phyloP scores from a whole-genome alignment of 2,888 invertebrate genomes.

The Cheilosia impressa region DNA sequence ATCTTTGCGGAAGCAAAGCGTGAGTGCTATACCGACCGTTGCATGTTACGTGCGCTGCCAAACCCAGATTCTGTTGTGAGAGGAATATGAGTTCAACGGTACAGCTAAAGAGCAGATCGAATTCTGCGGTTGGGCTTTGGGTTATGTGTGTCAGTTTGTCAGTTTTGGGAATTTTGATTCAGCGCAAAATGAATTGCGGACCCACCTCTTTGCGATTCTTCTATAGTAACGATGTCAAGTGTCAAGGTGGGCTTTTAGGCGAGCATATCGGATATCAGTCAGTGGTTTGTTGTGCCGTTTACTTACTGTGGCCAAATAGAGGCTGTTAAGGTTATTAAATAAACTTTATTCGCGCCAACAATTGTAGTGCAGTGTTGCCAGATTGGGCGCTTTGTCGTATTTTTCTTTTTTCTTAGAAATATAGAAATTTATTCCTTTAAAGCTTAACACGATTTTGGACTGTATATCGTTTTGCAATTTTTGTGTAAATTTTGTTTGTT shows the following conservation, averaged over 20 bases:
- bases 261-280: slow-evolving; percentile 16
- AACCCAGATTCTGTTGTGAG: slow-evolving; percentile 40
- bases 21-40: slow-evolving; percentile 6
- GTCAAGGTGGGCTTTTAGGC: slow-evolving; percentile 52
- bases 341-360: too few species aligned
- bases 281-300: too few species aligned
- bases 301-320: too few species aligned
- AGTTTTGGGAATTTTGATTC: slow-evolving; percentile 46
- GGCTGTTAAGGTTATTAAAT: too few species aligned
- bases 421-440: too few species aligned
- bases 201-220: slow-evolving; percentile 56
- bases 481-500: too few species aligned
- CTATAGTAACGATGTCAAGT: slow-evolving; percentile 65
- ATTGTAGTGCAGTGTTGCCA: too few species aligned
- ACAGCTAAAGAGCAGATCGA: slow-evolving; percentile 49
- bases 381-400: too few species aligned
- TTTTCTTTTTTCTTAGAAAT: too few species aligned
- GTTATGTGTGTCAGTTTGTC: slow-evolving; percentile 26
- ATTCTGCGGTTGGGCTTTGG: slow-evolving; percentile 44
- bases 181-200: slow-evolving; percentile 12
- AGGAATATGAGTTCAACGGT: slow-evolving; percentile 34
- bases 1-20: slow-evolving; percentile 28
- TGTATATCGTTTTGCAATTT: too few species aligned
- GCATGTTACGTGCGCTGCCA: slow-evolving; percentile 5
- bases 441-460: too few species aligned